phyloP scores from a whole-genome alignment of 2,797 vertebrate genomes.

The Urophycis tenuis region DNA sequence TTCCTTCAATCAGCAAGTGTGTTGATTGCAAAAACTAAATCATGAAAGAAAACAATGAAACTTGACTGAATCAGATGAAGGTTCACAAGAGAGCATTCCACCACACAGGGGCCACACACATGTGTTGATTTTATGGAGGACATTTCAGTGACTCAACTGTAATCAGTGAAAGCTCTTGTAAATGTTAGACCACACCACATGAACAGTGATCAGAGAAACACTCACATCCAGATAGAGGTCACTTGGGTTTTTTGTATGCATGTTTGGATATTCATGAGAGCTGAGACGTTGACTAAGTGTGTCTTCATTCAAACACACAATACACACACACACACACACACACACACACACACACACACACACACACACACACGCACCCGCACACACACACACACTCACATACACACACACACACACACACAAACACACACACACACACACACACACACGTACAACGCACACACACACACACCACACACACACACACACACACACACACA shows the following conservation, averaged over 20 bases:
- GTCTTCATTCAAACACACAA: neutral
- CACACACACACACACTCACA: too few relatives aligned
- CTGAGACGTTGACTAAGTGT: slow-evolving; percentile 19
- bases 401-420: slow-evolving; percentile 12
- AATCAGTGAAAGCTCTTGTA: neutral
- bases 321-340: neutral
- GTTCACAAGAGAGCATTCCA: neutral
- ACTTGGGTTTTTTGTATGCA: neutral
- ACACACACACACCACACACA: too few relatives aligned
- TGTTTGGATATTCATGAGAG: slow-evolving; percentile 22
- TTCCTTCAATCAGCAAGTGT: neutral
- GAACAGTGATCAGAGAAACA: neutral
- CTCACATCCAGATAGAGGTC: neutral
- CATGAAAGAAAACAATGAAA: neutral
- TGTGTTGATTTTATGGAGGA: neutral
- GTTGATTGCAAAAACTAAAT: neutral
- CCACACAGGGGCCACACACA: neutral
- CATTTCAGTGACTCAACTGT: neutral
- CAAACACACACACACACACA: neutral
- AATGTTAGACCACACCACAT: neutral
- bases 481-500: too few relatives aligned
- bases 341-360: too few relatives aligned
- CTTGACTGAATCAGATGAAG: neutral
- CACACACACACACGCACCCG: too few relatives aligned
- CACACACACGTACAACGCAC: too few relatives aligned